These are phyloP conservation scores for Papilio polyxenes DNA, from an alignment of 1,140 invertebrate genomes.

Conservation along the genomic window DNA sequence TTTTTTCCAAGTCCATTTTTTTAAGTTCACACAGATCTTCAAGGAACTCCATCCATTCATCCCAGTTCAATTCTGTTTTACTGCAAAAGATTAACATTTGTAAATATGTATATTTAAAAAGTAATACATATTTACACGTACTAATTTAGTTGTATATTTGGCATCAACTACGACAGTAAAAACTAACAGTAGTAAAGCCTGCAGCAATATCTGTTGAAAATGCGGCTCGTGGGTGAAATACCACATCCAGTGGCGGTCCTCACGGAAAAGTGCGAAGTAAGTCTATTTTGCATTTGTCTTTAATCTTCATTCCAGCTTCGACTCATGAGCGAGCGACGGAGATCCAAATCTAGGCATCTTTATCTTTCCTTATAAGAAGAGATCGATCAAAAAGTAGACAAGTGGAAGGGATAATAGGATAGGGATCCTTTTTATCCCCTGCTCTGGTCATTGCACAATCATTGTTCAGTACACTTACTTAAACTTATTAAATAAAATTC, in stretches of 20 bases:
- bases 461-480: conserved; percentile 50
- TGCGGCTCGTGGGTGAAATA: no score
- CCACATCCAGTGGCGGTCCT: no score
- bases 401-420: not conserved
- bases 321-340: not conserved
- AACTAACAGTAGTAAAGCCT: not conserved
- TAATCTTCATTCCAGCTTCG: no score
- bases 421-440: not conserved
- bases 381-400: not conserved
- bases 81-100: conserved; percentile 51
- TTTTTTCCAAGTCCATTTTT: conserved; percentile 55
- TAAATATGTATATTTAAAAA: not conserved
- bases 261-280: no score
- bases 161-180: not conserved
- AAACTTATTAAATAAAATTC: conserved; percentile 67
- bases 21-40: conserved; percentile 59
- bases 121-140: not conserved
- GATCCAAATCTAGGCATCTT: not conserved
- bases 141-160: not conserved
- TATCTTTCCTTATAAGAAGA: not conserved
- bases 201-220: no score
- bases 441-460: not conserved
- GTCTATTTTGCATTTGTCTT: no score
- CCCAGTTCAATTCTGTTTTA: conserved; percentile 64
- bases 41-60: conserved; percentile 65